These are phyloP conservation scores for Dendrophyllia cribrosa DNA, from an alignment of 64 coral and sea anemone genomes.

Conservation along the genomic window DNA sequence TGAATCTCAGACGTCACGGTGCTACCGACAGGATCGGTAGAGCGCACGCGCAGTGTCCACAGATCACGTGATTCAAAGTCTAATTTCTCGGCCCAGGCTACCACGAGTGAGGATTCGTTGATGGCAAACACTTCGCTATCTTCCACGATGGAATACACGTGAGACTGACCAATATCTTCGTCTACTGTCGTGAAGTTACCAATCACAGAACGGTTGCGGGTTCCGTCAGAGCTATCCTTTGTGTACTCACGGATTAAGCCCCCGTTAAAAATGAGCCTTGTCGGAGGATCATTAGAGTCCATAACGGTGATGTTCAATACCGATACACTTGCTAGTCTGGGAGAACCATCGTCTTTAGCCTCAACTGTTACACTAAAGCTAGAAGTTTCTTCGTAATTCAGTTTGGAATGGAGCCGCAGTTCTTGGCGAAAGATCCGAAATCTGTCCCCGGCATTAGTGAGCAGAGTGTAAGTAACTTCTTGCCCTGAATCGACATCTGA, in stretches of 20 bases:
- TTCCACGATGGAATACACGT: constrained; percentile 60
- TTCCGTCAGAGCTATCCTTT: neutral
- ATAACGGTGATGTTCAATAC: constrained; percentile 65
- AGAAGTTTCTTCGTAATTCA: constrained; percentile 58
- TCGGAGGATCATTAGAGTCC: constrained; percentile 72
- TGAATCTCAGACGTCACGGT: constrained; percentile 66
- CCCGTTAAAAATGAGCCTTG: constrained; percentile 55
- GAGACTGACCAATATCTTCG: constrained; percentile 69
- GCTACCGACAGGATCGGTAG: constrained; percentile 59
- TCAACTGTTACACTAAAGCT: constrained; percentile 52
- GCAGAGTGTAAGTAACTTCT: constrained; percentile 58
- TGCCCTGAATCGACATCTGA: constrained; percentile 67
- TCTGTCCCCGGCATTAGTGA: constrained; percentile 69
- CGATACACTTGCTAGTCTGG: constrained; percentile 37
- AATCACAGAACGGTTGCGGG: constrained; percentile 70
- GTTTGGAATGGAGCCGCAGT: constrained; percentile 44
- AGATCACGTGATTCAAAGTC: constrained; percentile 65
- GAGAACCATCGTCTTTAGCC: constrained; percentile 67
- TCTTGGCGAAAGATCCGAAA: constrained; percentile 50
- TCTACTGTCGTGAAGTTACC: constrained; percentile 79
- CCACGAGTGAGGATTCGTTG: constrained; percentile 56
- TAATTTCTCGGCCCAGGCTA: constrained; percentile 46
- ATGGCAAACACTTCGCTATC: constrained; percentile 31
- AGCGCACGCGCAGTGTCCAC: constrained; percentile 46
- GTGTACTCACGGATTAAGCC: constrained; percentile 45